Base-by-base conservation (phyloP, 1,140 invertebrate genomes). In the Vanessa tameamea region DNA sequence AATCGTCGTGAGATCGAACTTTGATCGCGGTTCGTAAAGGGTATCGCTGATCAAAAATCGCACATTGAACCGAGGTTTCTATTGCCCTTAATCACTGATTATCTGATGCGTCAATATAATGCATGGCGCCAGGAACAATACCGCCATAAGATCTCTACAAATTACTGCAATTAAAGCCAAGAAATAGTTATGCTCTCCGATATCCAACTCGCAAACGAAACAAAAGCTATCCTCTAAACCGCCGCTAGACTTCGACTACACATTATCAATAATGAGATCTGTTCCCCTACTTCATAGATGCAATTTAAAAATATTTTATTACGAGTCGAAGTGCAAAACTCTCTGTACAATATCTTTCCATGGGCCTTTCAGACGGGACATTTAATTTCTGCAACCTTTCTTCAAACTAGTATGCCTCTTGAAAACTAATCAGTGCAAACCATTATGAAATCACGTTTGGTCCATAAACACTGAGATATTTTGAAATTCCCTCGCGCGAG, bases 341-440 rank as follows among this genome's bases (percentile, higher is more conserved):
- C 79, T 76, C 77, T 64, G 16, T 23, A 47, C 50, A 63, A 78
- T 66, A 59, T 26, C 13, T 47, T 15, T 53, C 15, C 26, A 26
- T 15, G 5, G 16, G n/a, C 51, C 59, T 78, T 78, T 77, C 79
- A 76, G 76, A 83, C 79, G 79, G 76, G 73, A 88, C 77, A 84
- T 84, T 87, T 86, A 84, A 86, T 78, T 55, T 67, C 72, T 75
- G 65, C 77, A 76, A 83, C 72, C 84, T 89, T 90, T 90, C 87
- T 83, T 87, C 84, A 82, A 88, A 89, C 82, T 83, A 85, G 86
- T 85, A 84, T 91, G 89, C 87, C 78, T 78, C 81, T 91, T 81
- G 87, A 90, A 92, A 90, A 89, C 88, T 90, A 92, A 92, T 90
- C 87, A 92, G 78, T 82, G 81, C 73, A 71, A 76, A 69, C 86